phyloP scores from a whole-genome alignment of 37 sponge, comb jelly and placozoan species.

The Theonella swinhoei region DNA sequence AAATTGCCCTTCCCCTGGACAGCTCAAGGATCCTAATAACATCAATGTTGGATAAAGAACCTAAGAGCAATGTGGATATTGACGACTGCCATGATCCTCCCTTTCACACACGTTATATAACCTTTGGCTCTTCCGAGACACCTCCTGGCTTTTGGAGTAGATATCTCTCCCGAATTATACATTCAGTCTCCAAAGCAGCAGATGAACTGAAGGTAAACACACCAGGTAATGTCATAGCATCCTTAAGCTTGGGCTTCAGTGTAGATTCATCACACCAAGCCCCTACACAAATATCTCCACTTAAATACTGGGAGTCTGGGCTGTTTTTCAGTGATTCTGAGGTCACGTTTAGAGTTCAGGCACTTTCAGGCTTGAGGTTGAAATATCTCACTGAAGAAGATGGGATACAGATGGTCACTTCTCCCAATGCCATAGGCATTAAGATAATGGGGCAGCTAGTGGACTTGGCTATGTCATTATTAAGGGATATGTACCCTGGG shows the following conservation, averaged over 20 bases:
- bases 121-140: conserved; percentile 15
- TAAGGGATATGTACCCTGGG: conserved; percentile 70
- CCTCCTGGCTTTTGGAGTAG: conserved; percentile 82
- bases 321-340: neutral
- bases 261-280: neutral
- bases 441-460: conserved; percentile 44
- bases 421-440: conserved; percentile 31
- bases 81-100: neutral
- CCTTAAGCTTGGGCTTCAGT: neutral
- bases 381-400: neutral
- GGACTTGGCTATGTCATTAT: conserved; percentile 39
- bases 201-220: neutral
- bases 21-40: conserved; percentile 51
- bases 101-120: conserved; percentile 39
- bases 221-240: neutral
- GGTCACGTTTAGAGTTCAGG: neutral
- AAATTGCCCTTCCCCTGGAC: conserved; percentile 72
- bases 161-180: conserved; percentile 65
- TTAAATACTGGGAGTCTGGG: conserved; percentile 7
- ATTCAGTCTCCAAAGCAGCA: conserved; percentile 15
- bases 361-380: neutral
- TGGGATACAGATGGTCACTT: conserved; percentile 40
- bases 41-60: conserved; percentile 61
- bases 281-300: neutral
- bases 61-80: conserved; percentile 24